A percentile compares a stretch with the other conserved stretches of the same genome.
Conservation (phyloP, 2,888 invertebrate species). For the Crocallis elinguaria region DNA sequence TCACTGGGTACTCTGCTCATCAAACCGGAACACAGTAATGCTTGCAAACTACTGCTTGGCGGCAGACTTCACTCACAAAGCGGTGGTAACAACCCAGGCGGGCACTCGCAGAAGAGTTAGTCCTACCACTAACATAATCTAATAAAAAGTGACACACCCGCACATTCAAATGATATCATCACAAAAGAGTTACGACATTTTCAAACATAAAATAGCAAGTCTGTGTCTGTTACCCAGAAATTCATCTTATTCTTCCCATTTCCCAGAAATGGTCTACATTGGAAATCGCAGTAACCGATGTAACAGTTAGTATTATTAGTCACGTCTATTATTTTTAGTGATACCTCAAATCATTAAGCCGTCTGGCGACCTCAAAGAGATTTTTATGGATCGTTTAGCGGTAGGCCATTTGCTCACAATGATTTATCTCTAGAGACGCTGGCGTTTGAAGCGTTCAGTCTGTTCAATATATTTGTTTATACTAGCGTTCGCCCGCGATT, state of each 20-base stretch:
- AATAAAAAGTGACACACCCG: not conserved
- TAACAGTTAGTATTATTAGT: slow-evolving; percentile 17
- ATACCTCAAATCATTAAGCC: slow-evolving; percentile 57
- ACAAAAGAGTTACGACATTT: not conserved
- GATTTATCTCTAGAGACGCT: slow-evolving; percentile 53
- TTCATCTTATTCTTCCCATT: not conserved
- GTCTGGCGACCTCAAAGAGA: slow-evolving; percentile 60
- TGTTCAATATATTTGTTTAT: slow-evolving; percentile 2
- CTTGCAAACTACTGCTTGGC: too few relatives aligned
- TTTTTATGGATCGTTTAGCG: slow-evolving; percentile 66
- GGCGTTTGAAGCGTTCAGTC: slow-evolving; percentile 6
- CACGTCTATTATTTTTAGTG: slow-evolving; percentile 38
- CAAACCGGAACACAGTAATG: too few relatives aligned
- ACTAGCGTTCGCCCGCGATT: not conserved
- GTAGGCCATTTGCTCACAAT: slow-evolving; percentile 52
- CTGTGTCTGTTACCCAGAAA: not conserved
- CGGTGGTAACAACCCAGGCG: too few relatives aligned
- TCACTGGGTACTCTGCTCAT: too few relatives aligned
- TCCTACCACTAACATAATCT: not conserved
- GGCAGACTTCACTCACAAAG: too few relatives aligned
- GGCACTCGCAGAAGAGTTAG: too few relatives aligned
- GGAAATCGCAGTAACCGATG: not conserved
- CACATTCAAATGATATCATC: not conserved
- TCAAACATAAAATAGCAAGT: not conserved
- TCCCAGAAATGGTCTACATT: not conserved